Evolutionary conservation across 2,888 invertebrate genomes (phyloP).

Genomic region (Periphyllus acericola): DNA sequence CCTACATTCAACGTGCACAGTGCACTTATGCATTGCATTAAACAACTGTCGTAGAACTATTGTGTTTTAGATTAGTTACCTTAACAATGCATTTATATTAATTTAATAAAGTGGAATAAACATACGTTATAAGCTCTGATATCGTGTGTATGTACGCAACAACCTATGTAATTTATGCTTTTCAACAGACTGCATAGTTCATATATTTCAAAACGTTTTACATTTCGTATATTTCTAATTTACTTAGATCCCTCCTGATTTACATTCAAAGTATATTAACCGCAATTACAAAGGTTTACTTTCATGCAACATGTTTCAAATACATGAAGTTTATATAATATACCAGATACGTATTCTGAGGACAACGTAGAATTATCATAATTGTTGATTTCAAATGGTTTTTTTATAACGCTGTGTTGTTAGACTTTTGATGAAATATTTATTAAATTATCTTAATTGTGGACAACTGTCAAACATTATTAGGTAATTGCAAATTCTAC

Average conservation of each 20-base stretch:
- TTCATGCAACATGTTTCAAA: background rate
- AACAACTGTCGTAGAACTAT: background rate
- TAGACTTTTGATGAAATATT: background rate
- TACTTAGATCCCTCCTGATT: slow-evolving; percentile 11
- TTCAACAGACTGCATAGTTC: background rate
- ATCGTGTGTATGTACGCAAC: background rate
- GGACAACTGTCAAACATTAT: too few relatives aligned
- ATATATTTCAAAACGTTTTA: background rate
- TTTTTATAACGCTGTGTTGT: background rate
- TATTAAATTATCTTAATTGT: background rate
- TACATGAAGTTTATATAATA: background rate
- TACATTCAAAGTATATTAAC: slow-evolving; percentile 24
- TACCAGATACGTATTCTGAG: background rate
- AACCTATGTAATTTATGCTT: slow-evolving; percentile 16
- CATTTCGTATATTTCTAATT: slow-evolving; percentile 3
- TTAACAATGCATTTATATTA: slow-evolving; percentile 1
- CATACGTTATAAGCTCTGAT: background rate
- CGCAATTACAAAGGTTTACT: slow-evolving; percentile 27
- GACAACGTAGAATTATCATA: background rate
- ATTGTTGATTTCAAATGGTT: background rate
- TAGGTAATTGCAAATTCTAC: too few relatives aligned
- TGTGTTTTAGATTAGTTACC: background rate
- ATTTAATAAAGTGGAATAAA: slow-evolving; percentile 26
- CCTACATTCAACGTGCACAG: background rate
- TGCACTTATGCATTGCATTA: background rate